Conservation (phyloP, 2,888 invertebrate genomes). For the Lymantria monacha region DNA sequence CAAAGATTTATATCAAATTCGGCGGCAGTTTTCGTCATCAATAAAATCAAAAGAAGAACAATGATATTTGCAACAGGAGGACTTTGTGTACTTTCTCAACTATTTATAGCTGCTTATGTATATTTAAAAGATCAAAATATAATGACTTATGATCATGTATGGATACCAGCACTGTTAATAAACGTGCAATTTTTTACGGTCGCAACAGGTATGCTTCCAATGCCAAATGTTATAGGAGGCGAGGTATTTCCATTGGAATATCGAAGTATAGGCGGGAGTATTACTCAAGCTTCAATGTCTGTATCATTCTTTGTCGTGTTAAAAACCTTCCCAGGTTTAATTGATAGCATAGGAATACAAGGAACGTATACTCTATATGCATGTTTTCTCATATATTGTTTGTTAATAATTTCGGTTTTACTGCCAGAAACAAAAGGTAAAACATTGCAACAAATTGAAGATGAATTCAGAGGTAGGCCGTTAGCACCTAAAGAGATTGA, state of each 20-base stretch:
- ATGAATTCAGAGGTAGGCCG: constrained; percentile 65
- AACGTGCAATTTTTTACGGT: constrained; percentile 80
- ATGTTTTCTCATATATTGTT: constrained; percentile 70
- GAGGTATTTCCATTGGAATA: constrained; percentile 85
- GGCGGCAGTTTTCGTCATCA: constrained; percentile 81
- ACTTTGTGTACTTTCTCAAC: constrained; percentile 79
- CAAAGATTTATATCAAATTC: constrained; percentile 83
- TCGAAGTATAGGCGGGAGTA: constrained; percentile 83
- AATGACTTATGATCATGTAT: constrained; percentile 52
- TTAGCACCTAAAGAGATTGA: constrained; percentile 45
- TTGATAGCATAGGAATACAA: constrained; percentile 70
- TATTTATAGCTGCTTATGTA: constrained; percentile 71
- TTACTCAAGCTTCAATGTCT: constrained; percentile 81
- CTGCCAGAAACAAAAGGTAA: constrained; percentile 86
- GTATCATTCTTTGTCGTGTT: constrained; percentile 83
- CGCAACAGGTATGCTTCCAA: constrained; percentile 81
- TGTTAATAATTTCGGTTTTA: constrained; percentile 76
- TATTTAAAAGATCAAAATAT: constrained; percentile 44
- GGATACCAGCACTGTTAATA: constrained; percentile 72
- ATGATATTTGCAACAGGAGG: constrained; percentile 82
- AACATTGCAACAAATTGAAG: constrained; percentile 85
- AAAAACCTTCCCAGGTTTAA: constrained; percentile 82
- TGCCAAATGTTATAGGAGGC: constrained; percentile 87
- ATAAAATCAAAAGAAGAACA: constrained; percentile 80
- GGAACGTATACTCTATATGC: constrained; percentile 83